Percentiles rank a stretch among this genome's conserved stretches.
Evolutionary conservation across 2,888 invertebrate species (phyloP).

Genomic region (Eumerus sabulonum): DNA sequence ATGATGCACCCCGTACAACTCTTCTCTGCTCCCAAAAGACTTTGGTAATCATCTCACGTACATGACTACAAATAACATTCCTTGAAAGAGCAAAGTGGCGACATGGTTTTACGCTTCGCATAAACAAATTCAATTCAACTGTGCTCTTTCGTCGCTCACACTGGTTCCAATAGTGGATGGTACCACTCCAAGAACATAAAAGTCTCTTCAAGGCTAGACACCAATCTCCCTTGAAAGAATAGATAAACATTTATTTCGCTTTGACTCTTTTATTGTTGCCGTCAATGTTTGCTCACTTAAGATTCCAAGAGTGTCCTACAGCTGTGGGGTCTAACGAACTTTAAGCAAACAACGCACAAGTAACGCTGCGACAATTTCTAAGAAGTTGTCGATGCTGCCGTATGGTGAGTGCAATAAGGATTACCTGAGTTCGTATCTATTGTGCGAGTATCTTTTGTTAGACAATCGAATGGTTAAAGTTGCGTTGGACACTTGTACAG

Average conservation of each 20-base stretch:
- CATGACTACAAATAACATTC: conserved; percentile 24
- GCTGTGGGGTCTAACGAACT: conserved; percentile 54
- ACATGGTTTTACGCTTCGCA: not conserved
- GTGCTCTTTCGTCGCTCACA: too few relatives aligned
- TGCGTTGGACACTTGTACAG: too few relatives aligned
- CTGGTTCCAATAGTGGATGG: too few relatives aligned
- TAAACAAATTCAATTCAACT: not conserved
- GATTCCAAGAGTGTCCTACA: conserved; percentile 48
- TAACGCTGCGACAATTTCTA: conserved; percentile 46
- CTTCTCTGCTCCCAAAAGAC: not conserved
- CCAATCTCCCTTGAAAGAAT: conserved; percentile 10
- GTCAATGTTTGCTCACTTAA: conserved; percentile 52
- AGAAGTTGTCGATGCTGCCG: conserved; percentile 43
- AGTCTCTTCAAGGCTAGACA: conserved; percentile 21
- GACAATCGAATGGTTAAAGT: too few relatives aligned
- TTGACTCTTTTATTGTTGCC: conserved; percentile 19
- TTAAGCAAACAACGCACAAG: conserved; percentile 34
- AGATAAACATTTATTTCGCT: conserved; percentile 29
- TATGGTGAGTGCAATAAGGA: conserved; percentile 54
- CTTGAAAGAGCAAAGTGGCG: not conserved
- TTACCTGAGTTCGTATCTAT: not conserved
- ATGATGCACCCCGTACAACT: too few relatives aligned
- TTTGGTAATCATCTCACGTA: conserved; percentile 25
- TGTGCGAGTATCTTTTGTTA: too few relatives aligned
- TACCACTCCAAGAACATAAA: too few relatives aligned